Conservation (phyloP, 2,888 invertebrate species). For the Asteroscopus sphinx region DNA sequence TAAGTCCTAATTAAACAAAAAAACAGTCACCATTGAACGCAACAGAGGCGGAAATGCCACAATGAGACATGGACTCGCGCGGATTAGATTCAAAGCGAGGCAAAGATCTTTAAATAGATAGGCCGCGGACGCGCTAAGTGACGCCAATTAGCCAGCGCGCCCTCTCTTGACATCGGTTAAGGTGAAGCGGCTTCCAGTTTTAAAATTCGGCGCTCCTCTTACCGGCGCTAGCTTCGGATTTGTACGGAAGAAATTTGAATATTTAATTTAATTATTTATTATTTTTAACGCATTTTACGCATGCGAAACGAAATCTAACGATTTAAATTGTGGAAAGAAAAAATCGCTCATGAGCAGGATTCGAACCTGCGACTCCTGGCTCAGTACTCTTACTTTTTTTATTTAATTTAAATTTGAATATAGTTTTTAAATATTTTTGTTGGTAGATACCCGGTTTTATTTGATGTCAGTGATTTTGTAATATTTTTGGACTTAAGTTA, state of each 20-base stretch:
- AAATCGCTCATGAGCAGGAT: too few relatives aligned
- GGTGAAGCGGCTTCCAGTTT: slow-evolving; percentile 49
- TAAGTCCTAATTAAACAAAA: slow-evolving; percentile 58
- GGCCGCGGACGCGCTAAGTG: slow-evolving; percentile 73
- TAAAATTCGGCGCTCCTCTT: slow-evolving; percentile 45
- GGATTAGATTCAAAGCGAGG: slow-evolving; percentile 68
- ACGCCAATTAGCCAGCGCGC: slow-evolving; percentile 70
- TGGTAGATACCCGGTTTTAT: slow-evolving; percentile 15
- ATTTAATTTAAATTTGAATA: too few relatives aligned
- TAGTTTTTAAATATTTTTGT: background rate
- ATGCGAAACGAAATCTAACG: too few relatives aligned
- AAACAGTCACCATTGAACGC: slow-evolving; percentile 54
- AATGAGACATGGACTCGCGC: slow-evolving; percentile 61
- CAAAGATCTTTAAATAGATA: slow-evolving; percentile 72
- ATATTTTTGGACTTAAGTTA: too few relatives aligned
- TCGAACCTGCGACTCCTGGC: too few relatives aligned
- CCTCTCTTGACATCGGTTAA: slow-evolving; percentile 65
- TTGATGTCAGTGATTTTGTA: slow-evolving; percentile 5
- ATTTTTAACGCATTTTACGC: too few relatives aligned
- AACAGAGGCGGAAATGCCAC: slow-evolving; percentile 68
- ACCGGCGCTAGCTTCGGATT: slow-evolving; percentile 8
- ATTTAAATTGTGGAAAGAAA: too few relatives aligned
- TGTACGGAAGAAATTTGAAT: background rate
- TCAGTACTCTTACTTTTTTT: too few relatives aligned
- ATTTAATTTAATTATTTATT: slow-evolving; percentile 6